Evolutionary conservation across 2,888 invertebrate species (phyloP), one percentile per base, ranked within the genome.

Genomic region (Pelosia muscerda): DNA sequence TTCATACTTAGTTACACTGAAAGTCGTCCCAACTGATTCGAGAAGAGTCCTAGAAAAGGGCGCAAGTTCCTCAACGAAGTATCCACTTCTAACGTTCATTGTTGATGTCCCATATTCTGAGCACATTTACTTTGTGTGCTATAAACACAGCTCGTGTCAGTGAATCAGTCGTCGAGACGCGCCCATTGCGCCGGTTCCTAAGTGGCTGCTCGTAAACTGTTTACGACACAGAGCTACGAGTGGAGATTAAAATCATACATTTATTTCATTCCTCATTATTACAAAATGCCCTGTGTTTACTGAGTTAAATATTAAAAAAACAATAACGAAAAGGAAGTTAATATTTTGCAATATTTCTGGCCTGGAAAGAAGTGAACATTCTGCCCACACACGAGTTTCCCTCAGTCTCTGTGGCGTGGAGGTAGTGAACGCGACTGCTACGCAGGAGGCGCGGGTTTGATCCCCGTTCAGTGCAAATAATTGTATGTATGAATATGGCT

Each of bases 221-320:
- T 94, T 93, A 94, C 90, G 94, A 92, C 86, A 83, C 88, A 84
- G 88, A 84, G 84, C 87, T 84, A 85, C 91, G 85, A 88, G 85
- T 83, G 86, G 81, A 93, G 92, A 94, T 94, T 92, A 94, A 92
- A 92, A 93, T 93, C 92, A 91, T 90, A 91, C 93, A 93, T 94
- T 93, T 93, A 92, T 92, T 93, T 93, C 92, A 93, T 92, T 90
- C 84, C 88, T 91, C 92, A 93, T 92, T 92, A 92, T 90, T 87
- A 86, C 84, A 83, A 84, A 89, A 88, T 86, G 70, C 76, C 64
- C 71, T 66, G 71, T 69, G 68, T 76, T 71, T 72, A 69, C 74
- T 65, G 63, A 57, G 71, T 63, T 66, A 68, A 62, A 34, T 11
- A 67, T 53, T 61, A 59, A 60, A 59, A 49, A 58, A 34, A 63